These are phyloP conservation scores for Buphagus erythrorhynchus DNA, from an alignment of 2,797 vertebrate species.

Conservation along the genomic window DNA sequence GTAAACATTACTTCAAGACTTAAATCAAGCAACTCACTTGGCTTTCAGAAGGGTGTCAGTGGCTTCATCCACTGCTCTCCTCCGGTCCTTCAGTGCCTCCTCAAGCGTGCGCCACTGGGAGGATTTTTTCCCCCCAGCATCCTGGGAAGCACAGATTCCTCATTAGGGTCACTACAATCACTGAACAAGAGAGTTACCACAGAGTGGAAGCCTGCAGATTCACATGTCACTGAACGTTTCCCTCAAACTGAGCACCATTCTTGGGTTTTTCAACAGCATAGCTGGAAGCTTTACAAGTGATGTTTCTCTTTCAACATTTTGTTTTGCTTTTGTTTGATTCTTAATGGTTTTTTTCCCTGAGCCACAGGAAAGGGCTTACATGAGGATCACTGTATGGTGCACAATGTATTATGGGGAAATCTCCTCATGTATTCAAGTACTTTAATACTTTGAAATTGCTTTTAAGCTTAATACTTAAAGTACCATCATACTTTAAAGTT, in stretches of 20 bases:
- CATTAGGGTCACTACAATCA: neutral
- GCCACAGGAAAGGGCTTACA: neutral
- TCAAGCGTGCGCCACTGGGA: constrained; percentile 92
- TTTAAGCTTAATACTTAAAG: neutral
- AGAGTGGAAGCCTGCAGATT: neutral
- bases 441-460: neutral
- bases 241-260: neutral
- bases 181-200: too few species aligned
- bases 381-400: neutral
- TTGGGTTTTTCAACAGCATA: neutral
- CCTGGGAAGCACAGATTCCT: constrained; percentile 73
- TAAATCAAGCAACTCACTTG: constrained; percentile 80
- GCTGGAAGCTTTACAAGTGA: neutral
- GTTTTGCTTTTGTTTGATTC: neutral
- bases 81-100: constrained; percentile 85
- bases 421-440: neutral
- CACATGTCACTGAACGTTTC: neutral
- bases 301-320: neutral
- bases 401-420: neutral
- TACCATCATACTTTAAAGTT: neutral
- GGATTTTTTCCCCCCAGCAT: constrained; percentile 83
- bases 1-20: neutral
- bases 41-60: constrained; percentile 86
- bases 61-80: constrained; percentile 85
- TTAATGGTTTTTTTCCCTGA: neutral